Conservation (phyloP, 2,113 vertebrate genomes). For the Pao palembangensis region DNA sequence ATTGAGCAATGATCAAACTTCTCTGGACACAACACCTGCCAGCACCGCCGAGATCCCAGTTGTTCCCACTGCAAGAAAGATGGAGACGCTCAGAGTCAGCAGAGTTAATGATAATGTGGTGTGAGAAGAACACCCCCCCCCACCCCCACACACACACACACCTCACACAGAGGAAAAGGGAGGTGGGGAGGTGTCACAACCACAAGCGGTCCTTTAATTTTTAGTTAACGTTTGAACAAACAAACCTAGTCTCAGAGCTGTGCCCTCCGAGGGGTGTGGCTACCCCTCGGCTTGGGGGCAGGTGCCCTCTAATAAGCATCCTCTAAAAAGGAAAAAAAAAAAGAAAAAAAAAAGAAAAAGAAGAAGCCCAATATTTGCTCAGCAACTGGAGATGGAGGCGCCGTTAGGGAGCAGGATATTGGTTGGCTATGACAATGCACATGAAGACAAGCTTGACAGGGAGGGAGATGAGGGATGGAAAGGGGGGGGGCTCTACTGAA, state of each 20-base stretch:
- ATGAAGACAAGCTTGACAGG: constrained; percentile 33
- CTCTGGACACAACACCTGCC: constrained; percentile 62
- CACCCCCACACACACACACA: constrained; percentile 21
- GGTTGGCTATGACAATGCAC: constrained; percentile 53
- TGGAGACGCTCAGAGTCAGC: constrained; percentile 37
- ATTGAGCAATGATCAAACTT: constrained; percentile 67
- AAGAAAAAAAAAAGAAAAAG: constrained; percentile 6
- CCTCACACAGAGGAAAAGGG: constrained; percentile 16
- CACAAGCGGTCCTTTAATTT: constrained; percentile 74
- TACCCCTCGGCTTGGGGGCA: constrained; percentile 57
- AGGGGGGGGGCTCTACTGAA: constrained; percentile 27
- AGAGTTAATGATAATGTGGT: constrained; percentile 6
- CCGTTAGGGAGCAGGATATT: constrained; percentile 50
- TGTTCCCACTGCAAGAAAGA: constrained; percentile 42
- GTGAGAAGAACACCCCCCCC: constrained; percentile 9
- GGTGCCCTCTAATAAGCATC: constrained; percentile 73
- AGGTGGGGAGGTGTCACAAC: constrained; percentile 45
- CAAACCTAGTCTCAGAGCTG: constrained; percentile 59
- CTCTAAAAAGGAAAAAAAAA: constrained; percentile 11
- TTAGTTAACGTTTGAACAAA: constrained; percentile 80
- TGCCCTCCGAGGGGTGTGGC: constrained; percentile 67
- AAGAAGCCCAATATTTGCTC: constrained; percentile 61
- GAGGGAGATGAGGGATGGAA: background rate
- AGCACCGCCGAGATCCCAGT: constrained; percentile 43
- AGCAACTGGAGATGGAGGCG: constrained; percentile 42